These are phyloP conservation scores for Microctonus aethiopoides DNA, from an alignment of 2,888 invertebrate genomes.

Conservation along the genomic window DNA sequence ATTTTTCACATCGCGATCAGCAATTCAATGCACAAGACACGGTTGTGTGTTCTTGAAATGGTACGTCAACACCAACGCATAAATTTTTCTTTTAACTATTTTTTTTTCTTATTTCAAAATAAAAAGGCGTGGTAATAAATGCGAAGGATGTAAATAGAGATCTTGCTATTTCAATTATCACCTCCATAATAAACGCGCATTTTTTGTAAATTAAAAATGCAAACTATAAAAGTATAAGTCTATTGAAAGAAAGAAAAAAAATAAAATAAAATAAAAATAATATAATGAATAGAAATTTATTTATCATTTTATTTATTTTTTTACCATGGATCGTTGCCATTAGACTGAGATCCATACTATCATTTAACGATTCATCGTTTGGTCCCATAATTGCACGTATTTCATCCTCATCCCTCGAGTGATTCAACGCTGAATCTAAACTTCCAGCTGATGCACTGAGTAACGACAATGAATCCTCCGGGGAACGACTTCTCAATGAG, in stretches of 20 bases:
- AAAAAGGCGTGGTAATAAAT: neutral
- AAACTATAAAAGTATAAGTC: neutral
- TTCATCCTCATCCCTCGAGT: constrained; percentile 86
- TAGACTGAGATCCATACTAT: constrained; percentile 65
- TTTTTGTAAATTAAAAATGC: neutral
- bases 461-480: constrained; percentile 77
- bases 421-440: constrained; percentile 87
- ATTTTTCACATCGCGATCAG: neutral
- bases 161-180: constrained; percentile 30
- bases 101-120: neutral
- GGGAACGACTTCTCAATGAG: constrained; percentile 81
- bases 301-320: neutral
- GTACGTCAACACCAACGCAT: constrained; percentile 13
- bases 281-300: neutral
- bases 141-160: neutral
- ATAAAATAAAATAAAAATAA: neutral
- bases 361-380: constrained; percentile 64
- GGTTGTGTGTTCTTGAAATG: constrained; percentile 10
- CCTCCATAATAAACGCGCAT: constrained; percentile 12
- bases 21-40: neutral
- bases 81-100: neutral
- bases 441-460: constrained; percentile 81
- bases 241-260: neutral
- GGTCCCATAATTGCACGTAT: constrained; percentile 74
- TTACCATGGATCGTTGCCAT: constrained; percentile 68